These are phyloP conservation scores for Drosophila pandora DNA, from an alignment of 1,140 invertebrate genomes.

Conservation along the genomic window DNA sequence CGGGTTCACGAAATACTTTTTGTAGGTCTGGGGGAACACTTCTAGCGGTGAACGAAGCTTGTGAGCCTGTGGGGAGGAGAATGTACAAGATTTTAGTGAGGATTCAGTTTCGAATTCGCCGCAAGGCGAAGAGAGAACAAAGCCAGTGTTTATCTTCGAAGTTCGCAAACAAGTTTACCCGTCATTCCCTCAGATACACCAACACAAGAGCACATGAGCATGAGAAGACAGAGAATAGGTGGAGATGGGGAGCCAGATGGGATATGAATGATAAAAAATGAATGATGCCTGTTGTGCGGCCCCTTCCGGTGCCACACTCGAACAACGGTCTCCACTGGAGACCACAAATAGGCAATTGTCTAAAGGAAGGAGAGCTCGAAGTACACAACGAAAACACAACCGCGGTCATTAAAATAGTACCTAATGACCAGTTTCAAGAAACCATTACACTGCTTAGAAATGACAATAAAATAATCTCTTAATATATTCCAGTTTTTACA, in stretches of 20 bases:
- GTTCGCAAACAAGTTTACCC: constrained; percentile 68
- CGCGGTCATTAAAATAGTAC: background rate
- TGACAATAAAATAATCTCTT: background rate
- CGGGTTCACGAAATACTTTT: constrained; percentile 91
- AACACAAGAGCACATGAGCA: background rate
- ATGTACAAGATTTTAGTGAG: constrained; percentile 1
- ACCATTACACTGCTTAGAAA: background rate
- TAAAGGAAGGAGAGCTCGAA: background rate
- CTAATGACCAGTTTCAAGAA: background rate
- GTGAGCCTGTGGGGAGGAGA: constrained; percentile 31
- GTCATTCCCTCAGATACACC: constrained; percentile 4
- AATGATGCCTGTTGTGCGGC: constrained; percentile 8
- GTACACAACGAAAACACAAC: background rate
- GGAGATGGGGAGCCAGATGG: background rate
- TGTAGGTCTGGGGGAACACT: constrained; percentile 58
- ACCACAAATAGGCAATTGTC: constrained; percentile 7
- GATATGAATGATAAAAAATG: constrained; percentile 1
- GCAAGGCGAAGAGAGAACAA: constrained; percentile 46
- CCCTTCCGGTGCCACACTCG: constrained; percentile 12
- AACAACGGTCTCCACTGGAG: constrained; percentile 9
- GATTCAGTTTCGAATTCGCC: constrained; percentile 49
- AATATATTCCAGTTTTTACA: background rate
- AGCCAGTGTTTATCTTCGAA: constrained; percentile 7
- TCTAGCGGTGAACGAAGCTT: constrained; percentile 64
- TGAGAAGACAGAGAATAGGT: background rate